A percentile compares a stretch with the other conserved stretches of the same genome.
phyloP scores from a whole-genome alignment of 2,797 vertebrate genomes.

The Acipenser transmontanus region DNA sequence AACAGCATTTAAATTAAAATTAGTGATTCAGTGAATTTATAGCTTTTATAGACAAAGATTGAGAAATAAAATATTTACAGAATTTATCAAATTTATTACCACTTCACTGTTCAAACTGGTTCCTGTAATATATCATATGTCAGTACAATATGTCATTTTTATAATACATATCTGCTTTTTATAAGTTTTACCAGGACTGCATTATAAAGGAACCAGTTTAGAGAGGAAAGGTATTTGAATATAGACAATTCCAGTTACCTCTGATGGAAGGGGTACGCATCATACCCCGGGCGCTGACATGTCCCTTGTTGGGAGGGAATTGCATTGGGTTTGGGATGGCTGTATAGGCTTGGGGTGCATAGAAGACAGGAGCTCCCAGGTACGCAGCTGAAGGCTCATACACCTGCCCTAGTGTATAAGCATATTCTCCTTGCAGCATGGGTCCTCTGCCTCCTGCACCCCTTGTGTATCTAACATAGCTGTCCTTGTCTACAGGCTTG shows the following conservation, averaged over 20 bases:
- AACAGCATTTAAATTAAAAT: no score
- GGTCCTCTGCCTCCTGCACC: constrained; percentile 82
- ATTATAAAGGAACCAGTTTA: no score
- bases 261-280: constrained; percentile 80
- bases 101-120: no score
- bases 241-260: constrained; percentile 61
- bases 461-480: constrained; percentile 86
- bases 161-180: background rate
- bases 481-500: constrained; percentile 96
- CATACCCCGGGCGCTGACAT: constrained; percentile 65
- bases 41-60: no score
- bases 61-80: no score
- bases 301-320: constrained; percentile 74
- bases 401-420: constrained; percentile 79
- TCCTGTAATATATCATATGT: no score
- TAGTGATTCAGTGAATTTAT: no score
- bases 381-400: constrained; percentile 83
- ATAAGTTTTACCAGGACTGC: background rate
- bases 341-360: constrained; percentile 82
- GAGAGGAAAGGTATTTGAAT: no score
- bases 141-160: no score
- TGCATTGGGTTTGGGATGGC: constrained; percentile 77
- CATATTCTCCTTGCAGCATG: constrained; percentile 75
- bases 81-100: no score
- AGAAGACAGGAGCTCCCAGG: constrained; percentile 88